phyloP scores from a whole-genome alignment of 2,797 vertebrate genomes.

The Bradypodion ventrale region DNA sequence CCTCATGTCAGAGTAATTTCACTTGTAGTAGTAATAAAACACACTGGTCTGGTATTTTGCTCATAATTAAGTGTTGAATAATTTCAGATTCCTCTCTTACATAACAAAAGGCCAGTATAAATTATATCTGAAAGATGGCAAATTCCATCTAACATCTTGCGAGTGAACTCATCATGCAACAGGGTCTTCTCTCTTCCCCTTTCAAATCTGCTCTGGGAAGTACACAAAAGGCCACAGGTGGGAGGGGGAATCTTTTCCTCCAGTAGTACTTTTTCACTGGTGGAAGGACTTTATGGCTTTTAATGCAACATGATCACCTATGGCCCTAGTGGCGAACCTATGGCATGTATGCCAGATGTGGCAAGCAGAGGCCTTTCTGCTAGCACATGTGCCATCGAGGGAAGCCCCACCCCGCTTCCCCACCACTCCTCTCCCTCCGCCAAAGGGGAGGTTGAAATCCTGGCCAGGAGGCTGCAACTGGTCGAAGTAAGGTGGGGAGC shows the following conservation, averaged over 20 bases:
- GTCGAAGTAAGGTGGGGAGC: too few relatives aligned
- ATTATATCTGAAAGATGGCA: neutral
- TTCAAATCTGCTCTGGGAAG: neutral
- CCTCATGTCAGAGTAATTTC: neutral
- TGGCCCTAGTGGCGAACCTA: too few relatives aligned
- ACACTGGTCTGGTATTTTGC: neutral
- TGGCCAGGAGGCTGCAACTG: too few relatives aligned
- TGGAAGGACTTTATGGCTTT: neutral
- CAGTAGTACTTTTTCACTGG: neutral
- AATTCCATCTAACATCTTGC: too few relatives aligned
- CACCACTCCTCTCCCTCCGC: too few relatives aligned
- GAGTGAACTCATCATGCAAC: neutral
- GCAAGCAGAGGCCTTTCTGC: too few relatives aligned
- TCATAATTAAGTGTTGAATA: neutral
- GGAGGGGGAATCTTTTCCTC: neutral
- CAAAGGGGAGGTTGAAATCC: too few relatives aligned
- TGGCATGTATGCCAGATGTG: too few relatives aligned
- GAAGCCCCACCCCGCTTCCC: too few relatives aligned
- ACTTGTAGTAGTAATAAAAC: neutral
- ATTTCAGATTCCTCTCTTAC: neutral
- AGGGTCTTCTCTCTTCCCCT: neutral
- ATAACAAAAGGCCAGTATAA: neutral
- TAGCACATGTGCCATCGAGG: too few relatives aligned
- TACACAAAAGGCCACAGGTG: neutral
- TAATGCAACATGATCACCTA: constrained; percentile 41